Percentiles rank a stretch among this genome's conserved stretches.
Conservation (phyloP, 2,888 invertebrate species). For the Machimus rusticus region DNA sequence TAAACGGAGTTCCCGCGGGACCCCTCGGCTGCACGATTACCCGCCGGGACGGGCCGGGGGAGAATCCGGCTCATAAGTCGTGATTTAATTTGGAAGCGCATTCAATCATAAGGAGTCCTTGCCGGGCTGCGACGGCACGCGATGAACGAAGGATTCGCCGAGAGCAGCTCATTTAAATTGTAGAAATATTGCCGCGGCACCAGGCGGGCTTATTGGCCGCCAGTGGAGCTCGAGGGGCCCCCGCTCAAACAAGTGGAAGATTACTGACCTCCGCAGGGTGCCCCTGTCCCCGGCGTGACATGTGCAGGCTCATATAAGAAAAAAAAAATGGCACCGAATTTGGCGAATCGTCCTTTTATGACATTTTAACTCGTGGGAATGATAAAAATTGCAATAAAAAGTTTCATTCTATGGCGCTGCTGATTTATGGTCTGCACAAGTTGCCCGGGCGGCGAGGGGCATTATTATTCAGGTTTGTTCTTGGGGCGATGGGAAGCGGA, state of each 20-base stretch:
- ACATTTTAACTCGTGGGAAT: slow-evolving; percentile 53
- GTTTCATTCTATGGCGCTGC: slow-evolving; percentile 51
- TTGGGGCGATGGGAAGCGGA: neutral
- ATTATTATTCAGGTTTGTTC: slow-evolving; percentile 27
- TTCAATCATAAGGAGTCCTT: slow-evolving; percentile 14
- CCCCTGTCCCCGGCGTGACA: neutral
- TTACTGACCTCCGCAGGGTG: neutral
- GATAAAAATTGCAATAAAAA: slow-evolving; percentile 53
- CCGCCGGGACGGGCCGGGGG: neutral
- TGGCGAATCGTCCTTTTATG: slow-evolving; percentile 52
- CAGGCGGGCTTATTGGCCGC: slow-evolving; percentile 4
- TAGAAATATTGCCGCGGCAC: slow-evolving; percentile 14
- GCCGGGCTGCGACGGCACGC: neutral
- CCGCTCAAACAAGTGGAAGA: neutral
- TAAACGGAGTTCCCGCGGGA: neutral
- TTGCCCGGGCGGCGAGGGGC: slow-evolving; percentile 38
- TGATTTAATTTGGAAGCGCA: slow-evolving; percentile 36
- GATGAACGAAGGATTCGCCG: neutral
- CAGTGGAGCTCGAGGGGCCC: neutral
- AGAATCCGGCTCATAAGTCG: neutral
- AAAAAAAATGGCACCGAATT: slow-evolving; percentile 52
- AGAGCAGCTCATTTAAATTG: slow-evolving; percentile 28
- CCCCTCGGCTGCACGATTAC: neutral
- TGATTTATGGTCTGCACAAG: slow-evolving; percentile 51
- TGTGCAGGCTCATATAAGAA: neutral